These are phyloP conservation scores for Gopherus evgoodei DNA, from an alignment of 2,113 vertebrate species.

Conservation along the genomic window DNA sequence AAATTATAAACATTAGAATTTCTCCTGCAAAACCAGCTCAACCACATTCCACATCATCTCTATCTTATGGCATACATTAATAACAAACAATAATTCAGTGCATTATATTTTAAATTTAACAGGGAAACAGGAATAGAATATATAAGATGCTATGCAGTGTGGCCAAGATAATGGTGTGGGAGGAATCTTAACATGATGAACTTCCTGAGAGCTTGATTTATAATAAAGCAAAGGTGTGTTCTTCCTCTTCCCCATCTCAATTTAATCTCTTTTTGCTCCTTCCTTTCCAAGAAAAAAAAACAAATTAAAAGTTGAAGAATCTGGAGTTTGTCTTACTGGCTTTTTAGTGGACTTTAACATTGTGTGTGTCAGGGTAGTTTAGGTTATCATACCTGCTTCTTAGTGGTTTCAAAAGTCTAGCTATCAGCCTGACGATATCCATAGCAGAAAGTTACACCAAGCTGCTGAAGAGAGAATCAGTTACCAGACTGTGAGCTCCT, in stretches of 20 bases:
- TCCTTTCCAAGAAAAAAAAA: background rate
- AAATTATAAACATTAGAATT: slow-evolving; percentile 14
- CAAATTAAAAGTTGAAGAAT: background rate
- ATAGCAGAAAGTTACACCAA: background rate
- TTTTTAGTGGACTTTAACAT: background rate
- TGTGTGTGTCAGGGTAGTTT: background rate
- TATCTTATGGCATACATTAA: background rate
- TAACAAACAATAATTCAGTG: background rate
- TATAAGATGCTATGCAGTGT: background rate
- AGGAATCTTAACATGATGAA: background rate
- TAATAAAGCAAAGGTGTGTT: background rate
- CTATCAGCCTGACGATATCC: background rate
- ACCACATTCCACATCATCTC: background rate
- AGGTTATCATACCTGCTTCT: background rate
- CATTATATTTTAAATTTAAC: background rate
- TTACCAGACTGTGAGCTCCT: background rate
- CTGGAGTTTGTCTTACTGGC: background rate
- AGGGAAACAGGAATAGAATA: background rate
- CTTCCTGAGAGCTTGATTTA: background rate
- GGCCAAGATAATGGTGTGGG: background rate
- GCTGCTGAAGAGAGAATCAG: background rate
- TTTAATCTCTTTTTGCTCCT: background rate
- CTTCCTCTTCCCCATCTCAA: background rate
- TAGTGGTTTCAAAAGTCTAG: background rate
- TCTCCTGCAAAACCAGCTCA: background rate